A percentile compares a stretch with the other conserved stretches of the same genome.
phyloP scores from a whole-genome alignment of 2,888 invertebrate genomes.

The Incurvaria masculella region DNA sequence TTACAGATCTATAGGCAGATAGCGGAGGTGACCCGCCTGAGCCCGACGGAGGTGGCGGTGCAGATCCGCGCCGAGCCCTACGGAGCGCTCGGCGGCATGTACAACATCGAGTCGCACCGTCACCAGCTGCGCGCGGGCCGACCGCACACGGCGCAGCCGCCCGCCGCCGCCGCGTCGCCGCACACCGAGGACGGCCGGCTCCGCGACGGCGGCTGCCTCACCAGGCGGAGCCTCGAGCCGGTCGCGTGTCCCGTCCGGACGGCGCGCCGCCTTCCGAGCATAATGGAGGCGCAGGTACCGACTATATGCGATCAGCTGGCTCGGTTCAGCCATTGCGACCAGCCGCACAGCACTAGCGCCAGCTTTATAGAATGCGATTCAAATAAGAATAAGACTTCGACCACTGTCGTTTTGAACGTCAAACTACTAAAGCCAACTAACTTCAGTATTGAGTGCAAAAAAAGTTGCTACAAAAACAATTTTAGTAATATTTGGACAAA shows the following conservation, averaged over 20 bases:
- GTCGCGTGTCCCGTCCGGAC: neutral
- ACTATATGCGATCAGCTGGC: no score
- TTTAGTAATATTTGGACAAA: no score
- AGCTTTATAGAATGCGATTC: no score
- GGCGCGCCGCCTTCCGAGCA: neutral
- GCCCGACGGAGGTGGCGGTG: conserved; percentile 39
- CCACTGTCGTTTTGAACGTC: no score
- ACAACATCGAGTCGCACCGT: conserved; percentile 53
- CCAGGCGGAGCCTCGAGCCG: neutral
- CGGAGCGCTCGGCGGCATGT: conserved; percentile 59
- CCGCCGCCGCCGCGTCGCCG: neutral
- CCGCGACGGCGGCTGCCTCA: neutral
- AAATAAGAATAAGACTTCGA: no score
- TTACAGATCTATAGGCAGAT: conserved; percentile 48
- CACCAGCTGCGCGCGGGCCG: neutral
- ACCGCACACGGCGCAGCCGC: neutral
- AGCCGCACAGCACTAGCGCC: no score
- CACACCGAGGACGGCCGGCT: neutral
- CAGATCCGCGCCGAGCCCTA: conserved; percentile 54
- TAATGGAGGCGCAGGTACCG: no score
- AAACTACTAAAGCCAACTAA: no score
- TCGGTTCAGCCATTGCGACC: no score
- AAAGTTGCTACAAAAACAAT: no score
- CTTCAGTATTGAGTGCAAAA: no score
- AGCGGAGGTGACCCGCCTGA: conserved; percentile 39